These are phyloP conservation scores for Pandion haliaetus DNA, from an alignment of 2,113 vertebrate species.

Conservation along the genomic window DNA sequence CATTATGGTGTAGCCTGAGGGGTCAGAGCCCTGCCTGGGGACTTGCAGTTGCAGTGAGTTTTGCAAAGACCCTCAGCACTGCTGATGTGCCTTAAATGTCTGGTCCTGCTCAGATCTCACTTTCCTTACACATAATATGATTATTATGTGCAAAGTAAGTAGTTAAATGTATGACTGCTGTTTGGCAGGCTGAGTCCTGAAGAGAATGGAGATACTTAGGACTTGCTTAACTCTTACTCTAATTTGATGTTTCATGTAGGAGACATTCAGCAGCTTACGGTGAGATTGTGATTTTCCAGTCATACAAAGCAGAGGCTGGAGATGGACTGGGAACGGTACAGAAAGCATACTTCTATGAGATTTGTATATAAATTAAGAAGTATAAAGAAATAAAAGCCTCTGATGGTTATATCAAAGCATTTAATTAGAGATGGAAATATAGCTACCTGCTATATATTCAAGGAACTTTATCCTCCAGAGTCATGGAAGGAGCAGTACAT, in stretches of 20 bases:
- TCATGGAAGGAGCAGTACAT: background rate
- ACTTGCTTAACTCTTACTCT: background rate
- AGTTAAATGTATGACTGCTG: background rate
- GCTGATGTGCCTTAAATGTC: too few species aligned
- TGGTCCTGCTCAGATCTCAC: background rate
- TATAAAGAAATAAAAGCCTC: background rate
- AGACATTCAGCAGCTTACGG: background rate
- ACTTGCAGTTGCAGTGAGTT: accelerated
- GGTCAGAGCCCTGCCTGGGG: background rate
- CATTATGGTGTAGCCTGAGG: accelerated
- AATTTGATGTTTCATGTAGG: background rate
- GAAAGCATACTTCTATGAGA: accelerated
- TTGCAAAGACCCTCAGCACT: background rate
- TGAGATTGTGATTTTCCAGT: background rate
- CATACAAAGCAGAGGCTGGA: accelerated
- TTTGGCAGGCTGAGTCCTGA: background rate
- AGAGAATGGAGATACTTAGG: too few species aligned
- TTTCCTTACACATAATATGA: background rate
- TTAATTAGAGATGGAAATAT: background rate
- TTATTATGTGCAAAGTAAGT: background rate
- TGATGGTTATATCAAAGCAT: background rate
- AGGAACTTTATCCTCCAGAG: background rate
- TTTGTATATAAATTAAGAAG: background rate
- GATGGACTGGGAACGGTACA: background rate
- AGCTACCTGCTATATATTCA: background rate